Evolutionary conservation across 2,888 invertebrate genomes (phyloP), one percentile per base, ranked within the genome.

Genomic region (Rutpela maculata): DNA sequence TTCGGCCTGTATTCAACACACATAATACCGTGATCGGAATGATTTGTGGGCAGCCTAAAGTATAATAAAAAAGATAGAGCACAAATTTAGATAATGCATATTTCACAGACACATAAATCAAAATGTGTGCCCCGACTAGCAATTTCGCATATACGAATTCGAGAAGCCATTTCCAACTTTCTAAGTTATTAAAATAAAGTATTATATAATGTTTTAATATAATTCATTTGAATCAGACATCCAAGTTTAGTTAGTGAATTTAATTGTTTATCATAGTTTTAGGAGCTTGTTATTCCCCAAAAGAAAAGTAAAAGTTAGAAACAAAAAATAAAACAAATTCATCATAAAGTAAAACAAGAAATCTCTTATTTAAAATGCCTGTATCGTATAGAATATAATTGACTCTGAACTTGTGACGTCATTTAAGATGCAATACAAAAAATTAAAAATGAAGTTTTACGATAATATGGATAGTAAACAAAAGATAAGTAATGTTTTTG

Each of bases 61-160:
- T 87, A 87, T 86, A 88, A 89, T 89, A 89, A 89, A 89, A 89
- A 89, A 89, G 89, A 89, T 87, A 85, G 87, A 88, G 86, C 89
- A 86, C 89, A 88, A 89, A 89, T 89, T 89, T 88, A 88, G 89
- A 89, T 89, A 89, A 89, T 89, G 89, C 89, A 89, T 89, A 89
- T 89, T 89, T 89, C 87, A 89, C 89, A 89, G 89, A 87, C 87
- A 83, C 82, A 88, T 89, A 89, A 88, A 89, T 88, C 88, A 88
- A 85, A 86, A 85, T 85, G 86, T 87, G 87, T 88, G 88, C 86
- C 85, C 82, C 82, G 88, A 86, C 86, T 87, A 84, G 87, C 87
- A 88, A 89, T 88, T 89, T 87, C 86, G 87, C 87, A 88, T 87
- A 87, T 86, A 63, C 55, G 86, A 87, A 86, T 86, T 85, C 84